Evolutionary conservation across 2,113 vertebrate species (phyloP).

Genomic region (Petaurus breviceps): DNA sequence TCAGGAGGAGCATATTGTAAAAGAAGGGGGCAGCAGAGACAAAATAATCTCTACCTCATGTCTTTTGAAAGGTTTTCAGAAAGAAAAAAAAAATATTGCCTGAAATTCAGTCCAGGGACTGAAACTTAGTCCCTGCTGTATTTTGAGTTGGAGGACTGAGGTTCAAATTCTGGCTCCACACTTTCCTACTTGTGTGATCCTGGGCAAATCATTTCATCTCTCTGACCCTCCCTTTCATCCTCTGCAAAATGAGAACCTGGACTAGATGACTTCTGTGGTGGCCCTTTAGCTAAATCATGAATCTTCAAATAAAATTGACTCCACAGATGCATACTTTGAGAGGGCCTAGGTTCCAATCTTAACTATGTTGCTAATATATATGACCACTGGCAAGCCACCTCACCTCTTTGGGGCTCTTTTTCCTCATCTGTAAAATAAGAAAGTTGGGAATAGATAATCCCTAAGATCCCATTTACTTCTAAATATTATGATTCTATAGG

Average conservation of each 20-base stretch:
- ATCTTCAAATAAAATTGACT: background rate
- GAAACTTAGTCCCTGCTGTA: background rate
- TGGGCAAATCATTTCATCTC: background rate
- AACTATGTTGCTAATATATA: background rate
- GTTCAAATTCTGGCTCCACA: background rate
- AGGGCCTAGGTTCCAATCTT: background rate
- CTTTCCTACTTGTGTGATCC: background rate
- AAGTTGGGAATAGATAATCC: background rate
- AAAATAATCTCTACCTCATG: slow-evolving; percentile 63
- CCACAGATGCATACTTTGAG: background rate
- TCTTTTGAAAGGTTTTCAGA: background rate
- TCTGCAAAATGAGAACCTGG: background rate
- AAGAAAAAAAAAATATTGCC: background rate
- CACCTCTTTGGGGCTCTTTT: background rate
- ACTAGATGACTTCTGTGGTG: background rate
- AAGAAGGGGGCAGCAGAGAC: slow-evolving; percentile 74
- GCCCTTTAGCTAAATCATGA: background rate
- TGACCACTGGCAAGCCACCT: background rate
- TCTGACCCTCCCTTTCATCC: background rate
- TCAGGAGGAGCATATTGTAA: slow-evolving; percentile 19
- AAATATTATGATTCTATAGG: background rate
- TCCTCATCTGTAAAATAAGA: background rate
- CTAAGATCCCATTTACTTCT: background rate
- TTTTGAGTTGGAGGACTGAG: background rate
- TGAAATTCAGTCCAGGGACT: background rate